Conservation (phyloP, 2,888 invertebrate genomes). For the Chloromyia formosa region DNA sequence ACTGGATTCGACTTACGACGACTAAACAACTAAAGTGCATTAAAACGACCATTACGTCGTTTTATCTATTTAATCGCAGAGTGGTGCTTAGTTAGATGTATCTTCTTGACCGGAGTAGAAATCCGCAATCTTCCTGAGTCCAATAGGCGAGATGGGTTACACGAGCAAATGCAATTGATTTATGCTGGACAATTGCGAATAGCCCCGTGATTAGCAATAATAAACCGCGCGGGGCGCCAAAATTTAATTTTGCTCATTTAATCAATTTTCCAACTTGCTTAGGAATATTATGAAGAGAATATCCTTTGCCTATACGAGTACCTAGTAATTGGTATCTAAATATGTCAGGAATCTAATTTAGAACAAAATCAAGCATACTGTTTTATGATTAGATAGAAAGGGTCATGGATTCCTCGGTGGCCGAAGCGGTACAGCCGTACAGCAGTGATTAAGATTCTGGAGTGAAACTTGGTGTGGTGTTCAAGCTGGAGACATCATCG, state of each 20-base stretch:
- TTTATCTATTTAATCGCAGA: constrained; percentile 40
- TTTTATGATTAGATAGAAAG: too few relatives aligned
- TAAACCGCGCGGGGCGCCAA: constrained; percentile 40
- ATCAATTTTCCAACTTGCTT: constrained; percentile 35
- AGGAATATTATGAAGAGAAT: constrained; percentile 5
- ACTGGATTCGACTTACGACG: constrained; percentile 39
- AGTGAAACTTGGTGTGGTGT: too few relatives aligned
- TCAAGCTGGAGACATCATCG: too few relatives aligned
- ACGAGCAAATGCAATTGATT: constrained; percentile 33
- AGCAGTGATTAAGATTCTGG: too few relatives aligned
- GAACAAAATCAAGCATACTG: too few relatives aligned
- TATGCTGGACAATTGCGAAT: constrained; percentile 25
- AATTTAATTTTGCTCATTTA: constrained; percentile 41
- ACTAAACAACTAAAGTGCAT: constrained; percentile 43
- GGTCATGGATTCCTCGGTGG: too few relatives aligned
- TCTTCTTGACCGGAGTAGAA: constrained; percentile 13
- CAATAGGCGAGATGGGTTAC: constrained; percentile 1
- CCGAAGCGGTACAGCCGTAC: too few relatives aligned
- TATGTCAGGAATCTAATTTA: too few relatives aligned
- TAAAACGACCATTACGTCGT: constrained; percentile 43
- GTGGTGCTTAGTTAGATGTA: constrained; percentile 15
- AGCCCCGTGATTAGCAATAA: constrained; percentile 39
- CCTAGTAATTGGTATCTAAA: too few relatives aligned
- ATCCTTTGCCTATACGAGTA: too few relatives aligned
- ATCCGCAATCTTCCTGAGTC: neutral